Conservation (phyloP, 2,888 invertebrate genomes). For the Drosophila phalerata region DNA sequence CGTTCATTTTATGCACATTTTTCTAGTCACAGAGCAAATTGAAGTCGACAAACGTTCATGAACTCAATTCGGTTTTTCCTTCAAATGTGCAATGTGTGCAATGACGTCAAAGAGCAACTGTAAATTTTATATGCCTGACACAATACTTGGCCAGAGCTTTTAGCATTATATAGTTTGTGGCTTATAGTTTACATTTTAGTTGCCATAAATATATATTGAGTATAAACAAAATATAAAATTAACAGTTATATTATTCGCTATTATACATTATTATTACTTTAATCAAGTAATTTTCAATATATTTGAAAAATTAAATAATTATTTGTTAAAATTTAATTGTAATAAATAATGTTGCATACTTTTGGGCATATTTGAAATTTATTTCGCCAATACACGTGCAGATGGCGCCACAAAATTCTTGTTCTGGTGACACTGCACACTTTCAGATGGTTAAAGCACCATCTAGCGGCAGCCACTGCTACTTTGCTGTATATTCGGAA, state of each 20-base stretch:
- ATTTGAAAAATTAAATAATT: not conserved
- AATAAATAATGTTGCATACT: conserved; percentile 16
- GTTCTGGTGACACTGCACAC: conserved; percentile 4
- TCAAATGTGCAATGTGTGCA: conserved; percentile 59
- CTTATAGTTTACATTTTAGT: not conserved
- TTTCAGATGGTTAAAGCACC: conserved; percentile 1
- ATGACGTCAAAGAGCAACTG: conserved; percentile 78
- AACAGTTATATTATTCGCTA: too few relatives aligned
- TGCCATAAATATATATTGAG: not conserved
- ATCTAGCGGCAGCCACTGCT: conserved; percentile 11
- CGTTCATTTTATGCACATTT: conserved; percentile 61
- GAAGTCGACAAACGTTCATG: conserved; percentile 84
- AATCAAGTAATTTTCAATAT: too few relatives aligned
- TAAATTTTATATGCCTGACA: conserved; percentile 52
- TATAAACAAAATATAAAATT: not conserved
- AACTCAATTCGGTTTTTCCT: conserved; percentile 82
- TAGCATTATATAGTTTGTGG: conserved; percentile 7
- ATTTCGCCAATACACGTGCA: not conserved
- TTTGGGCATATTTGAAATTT: not conserved
- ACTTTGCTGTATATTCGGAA: not conserved
- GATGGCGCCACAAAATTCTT: conserved; percentile 1
- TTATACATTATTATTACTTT: not conserved
- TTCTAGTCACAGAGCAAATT: conserved; percentile 68
- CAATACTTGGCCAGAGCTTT: conserved; percentile 27
- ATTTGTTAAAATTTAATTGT: not conserved